These are phyloP conservation scores for Onychomys arenicola DNA, from an alignment of 2,797 vertebrate genomes.

Conservation along the genomic window DNA sequence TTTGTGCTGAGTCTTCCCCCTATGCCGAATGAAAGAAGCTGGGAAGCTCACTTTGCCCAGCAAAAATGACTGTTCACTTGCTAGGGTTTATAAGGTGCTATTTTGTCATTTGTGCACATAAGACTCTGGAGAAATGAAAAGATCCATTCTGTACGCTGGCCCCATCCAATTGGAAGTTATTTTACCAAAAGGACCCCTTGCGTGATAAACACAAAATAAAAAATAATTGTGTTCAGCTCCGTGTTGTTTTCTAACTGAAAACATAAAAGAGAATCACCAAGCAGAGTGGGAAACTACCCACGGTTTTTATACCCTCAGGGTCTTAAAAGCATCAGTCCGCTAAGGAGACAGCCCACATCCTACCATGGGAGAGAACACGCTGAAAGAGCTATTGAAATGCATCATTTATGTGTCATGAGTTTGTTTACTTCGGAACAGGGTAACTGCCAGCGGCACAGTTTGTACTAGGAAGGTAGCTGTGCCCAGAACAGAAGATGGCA, in stretches of 20 bases:
- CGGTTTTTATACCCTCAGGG: background rate
- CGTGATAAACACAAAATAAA: constrained; percentile 55
- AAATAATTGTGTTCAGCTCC: constrained; percentile 23
- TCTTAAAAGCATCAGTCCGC: background rate
- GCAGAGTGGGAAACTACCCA: background rate
- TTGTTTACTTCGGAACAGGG: background rate
- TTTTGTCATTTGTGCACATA: background rate
- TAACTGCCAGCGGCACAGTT: background rate
- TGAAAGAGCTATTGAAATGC: background rate
- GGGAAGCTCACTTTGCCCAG: constrained; percentile 18
- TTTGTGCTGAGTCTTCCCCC: background rate
- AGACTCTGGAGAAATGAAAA: background rate
- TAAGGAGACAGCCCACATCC: background rate
- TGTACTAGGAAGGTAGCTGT: background rate
- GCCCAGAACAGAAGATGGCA: background rate
- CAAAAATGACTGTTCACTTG: background rate
- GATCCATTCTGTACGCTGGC: background rate
- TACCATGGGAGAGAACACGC: background rate
- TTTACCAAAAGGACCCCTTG: constrained; percentile 22
- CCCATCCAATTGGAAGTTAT: background rate
- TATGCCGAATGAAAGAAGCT: background rate
- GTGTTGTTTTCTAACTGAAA: constrained; percentile 36
- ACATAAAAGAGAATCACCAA: background rate
- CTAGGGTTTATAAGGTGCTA: background rate
- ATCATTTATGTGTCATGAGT: background rate